Evolutionary conservation across 2,797 vertebrate species (phyloP).

Genomic region (Odontamblyopus lacepedii): DNA sequence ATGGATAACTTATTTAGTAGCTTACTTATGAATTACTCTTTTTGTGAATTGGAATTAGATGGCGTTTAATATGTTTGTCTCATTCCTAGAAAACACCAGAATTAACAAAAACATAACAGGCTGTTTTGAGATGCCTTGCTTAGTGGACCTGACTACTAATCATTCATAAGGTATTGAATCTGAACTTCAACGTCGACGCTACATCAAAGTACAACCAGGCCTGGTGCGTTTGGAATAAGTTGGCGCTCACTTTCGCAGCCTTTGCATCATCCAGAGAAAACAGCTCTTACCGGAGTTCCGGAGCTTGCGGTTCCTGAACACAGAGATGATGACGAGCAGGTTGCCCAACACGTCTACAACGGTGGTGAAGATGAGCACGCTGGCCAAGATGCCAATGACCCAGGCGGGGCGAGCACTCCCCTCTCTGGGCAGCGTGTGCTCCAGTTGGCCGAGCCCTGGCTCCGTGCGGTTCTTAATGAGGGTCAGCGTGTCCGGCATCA

Average conservation of each 20-base stretch:
- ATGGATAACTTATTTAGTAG: too few relatives aligned
- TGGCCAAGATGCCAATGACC: constrained; percentile 79
- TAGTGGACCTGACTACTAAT: not conserved
- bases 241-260: constrained; percentile 4
- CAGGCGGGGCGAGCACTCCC: constrained; percentile 73
- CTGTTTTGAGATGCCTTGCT: not conserved
- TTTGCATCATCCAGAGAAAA: constrained; percentile 3
- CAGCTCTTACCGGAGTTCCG: constrained; percentile 81
- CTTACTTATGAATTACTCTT: too few relatives aligned
- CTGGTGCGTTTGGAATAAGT: not conserved
- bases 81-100: not conserved
- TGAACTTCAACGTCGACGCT: not conserved
- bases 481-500: constrained; percentile 79
- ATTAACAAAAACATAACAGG: too few relatives aligned
- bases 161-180: not conserved
- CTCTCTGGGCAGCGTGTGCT: constrained; percentile 70
- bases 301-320: constrained; percentile 85
- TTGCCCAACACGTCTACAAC: constrained; percentile 85
- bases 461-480: constrained; percentile 73
- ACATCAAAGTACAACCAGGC: not conserved
- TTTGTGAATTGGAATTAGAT: too few relatives aligned
- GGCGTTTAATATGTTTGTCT: not conserved
- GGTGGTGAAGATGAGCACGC: constrained; percentile 84
- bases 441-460: constrained; percentile 65
- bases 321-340: constrained; percentile 83